phyloP scores from a whole-genome alignment of 2,888 invertebrate species.

The Sclerodermus sp. region DNA sequence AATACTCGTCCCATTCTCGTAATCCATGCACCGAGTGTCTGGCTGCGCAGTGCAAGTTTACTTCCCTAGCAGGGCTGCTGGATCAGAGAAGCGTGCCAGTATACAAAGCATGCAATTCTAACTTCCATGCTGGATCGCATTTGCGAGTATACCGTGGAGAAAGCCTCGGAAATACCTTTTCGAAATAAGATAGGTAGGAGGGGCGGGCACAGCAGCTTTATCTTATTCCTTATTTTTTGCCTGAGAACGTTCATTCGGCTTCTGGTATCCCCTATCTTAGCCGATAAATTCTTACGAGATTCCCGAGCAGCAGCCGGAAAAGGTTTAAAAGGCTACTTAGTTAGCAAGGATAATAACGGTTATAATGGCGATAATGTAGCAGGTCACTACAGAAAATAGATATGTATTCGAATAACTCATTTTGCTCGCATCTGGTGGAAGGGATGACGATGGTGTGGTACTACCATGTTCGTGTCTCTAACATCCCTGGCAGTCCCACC shows the following conservation, averaged over 20 bases:
- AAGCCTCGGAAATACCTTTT: constrained; percentile 31
- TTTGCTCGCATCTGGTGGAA: constrained; percentile 16
- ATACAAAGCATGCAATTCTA: no score
- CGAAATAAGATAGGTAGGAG: constrained; percentile 19
- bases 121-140: no score
- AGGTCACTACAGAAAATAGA: no score
- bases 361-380: constrained; percentile 31
- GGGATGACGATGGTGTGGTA: no score
- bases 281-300: constrained; percentile 36
- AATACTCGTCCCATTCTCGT: no score
- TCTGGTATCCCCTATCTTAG: constrained; percentile 15
- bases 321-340: constrained; percentile 14
- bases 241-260: constrained; percentile 2
- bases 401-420: no score
- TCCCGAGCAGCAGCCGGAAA: constrained; percentile 17
- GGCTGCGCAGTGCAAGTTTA: no score
- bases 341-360: constrained; percentile 33
- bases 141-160: constrained; percentile 21
- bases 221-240: constrained; percentile 16
- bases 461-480: no score
- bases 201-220: constrained; percentile 30
- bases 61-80: no score
- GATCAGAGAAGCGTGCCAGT: no score
- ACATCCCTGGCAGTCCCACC: not conserved
- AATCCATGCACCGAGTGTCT: no score